phyloP scores from a whole-genome alignment of 2,888 invertebrate genomes.

The Pristionchus entomophagus region DNA sequence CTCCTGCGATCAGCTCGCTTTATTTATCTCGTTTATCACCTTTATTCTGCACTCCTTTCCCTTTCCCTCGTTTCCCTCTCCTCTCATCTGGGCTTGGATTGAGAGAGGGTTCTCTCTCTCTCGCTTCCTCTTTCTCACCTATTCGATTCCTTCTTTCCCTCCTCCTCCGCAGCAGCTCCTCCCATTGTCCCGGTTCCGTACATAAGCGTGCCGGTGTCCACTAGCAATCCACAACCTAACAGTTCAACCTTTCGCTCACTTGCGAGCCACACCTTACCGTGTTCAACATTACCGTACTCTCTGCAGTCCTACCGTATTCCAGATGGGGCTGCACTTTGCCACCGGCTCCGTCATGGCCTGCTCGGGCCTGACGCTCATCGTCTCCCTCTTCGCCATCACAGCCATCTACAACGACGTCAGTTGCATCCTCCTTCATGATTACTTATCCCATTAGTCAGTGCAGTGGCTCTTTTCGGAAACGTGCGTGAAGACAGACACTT shows the following conservation, averaged over 20 bases:
- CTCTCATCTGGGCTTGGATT: background rate
- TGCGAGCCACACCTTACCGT: background rate
- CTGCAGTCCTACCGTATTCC: background rate
- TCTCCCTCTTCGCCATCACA: constrained; percentile 42
- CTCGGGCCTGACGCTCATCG: constrained; percentile 38
- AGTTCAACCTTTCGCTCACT: constrained; percentile 1
- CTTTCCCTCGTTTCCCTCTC: background rate
- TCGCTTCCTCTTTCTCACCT: constrained; percentile 2
- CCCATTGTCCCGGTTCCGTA: background rate
- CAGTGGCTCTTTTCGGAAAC: no score
- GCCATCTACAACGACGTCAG: constrained; percentile 42
- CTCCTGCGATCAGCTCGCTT: constrained; percentile 16
- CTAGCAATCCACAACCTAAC: background rate
- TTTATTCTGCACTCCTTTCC: constrained; percentile 28
- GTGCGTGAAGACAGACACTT: no score
- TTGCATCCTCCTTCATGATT: no score
- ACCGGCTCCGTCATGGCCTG: constrained; percentile 11
- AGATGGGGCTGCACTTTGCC: constrained; percentile 27
- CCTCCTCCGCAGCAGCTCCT: background rate
- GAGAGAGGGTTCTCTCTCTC: constrained; percentile 1
- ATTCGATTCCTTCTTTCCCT: constrained; percentile 9
- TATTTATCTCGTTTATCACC: constrained; percentile 43
- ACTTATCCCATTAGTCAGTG: background rate
- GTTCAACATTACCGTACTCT: background rate
- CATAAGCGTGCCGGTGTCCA: constrained; percentile 13